A percentile compares a stretch with the other conserved stretches of the same genome.
Conservation (phyloP, 2,113 vertebrate genomes). For the Dipodomys ordii region DNA sequence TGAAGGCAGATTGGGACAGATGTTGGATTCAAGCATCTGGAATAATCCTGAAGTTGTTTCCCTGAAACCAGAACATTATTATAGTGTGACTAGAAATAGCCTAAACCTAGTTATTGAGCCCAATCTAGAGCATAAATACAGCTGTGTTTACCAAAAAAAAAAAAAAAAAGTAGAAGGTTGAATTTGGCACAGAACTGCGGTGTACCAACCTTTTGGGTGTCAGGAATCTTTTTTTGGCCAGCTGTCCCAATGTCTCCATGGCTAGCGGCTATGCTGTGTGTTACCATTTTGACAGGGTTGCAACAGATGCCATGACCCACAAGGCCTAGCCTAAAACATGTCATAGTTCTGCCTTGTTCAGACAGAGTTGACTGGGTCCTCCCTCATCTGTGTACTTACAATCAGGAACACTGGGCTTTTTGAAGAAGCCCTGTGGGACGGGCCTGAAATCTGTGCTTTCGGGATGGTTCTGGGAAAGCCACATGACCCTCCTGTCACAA, state of each 20-base stretch:
- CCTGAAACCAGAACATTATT: background rate
- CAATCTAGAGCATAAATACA: background rate
- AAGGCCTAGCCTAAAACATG: background rate
- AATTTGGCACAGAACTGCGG: background rate
- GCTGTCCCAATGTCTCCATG: background rate
- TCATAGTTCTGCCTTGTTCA: background rate
- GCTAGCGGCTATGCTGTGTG: background rate
- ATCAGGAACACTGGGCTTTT: background rate
- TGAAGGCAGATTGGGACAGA: background rate
- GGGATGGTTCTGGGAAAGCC: background rate
- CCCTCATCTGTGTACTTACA: background rate
- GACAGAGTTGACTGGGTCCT: background rate
- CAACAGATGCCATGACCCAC: background rate
- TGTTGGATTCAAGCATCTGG: background rate
- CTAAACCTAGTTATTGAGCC: background rate
- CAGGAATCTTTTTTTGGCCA: background rate
- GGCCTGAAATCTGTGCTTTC: accelerated
- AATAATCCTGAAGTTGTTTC: background rate
- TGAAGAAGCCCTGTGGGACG: background rate
- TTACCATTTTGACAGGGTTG: background rate
- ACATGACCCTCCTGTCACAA: background rate
- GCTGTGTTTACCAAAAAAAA: background rate
- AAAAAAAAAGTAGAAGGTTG: background rate
- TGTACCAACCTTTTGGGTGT: background rate
- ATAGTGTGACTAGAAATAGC: background rate